Conservation (phyloP, 2,888 invertebrate species). For the Nephrotoma guestfalica region DNA sequence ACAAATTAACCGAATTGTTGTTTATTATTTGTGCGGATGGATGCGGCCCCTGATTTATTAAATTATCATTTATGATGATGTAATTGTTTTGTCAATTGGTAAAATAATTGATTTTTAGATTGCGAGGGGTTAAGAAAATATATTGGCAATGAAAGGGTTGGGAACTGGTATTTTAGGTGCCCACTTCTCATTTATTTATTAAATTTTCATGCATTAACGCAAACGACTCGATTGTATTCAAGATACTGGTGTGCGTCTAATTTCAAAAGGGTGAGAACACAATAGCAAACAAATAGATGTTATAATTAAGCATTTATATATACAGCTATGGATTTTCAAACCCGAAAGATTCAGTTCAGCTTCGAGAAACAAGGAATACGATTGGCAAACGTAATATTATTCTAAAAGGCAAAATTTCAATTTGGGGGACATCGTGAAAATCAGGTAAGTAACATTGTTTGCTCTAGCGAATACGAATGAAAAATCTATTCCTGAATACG, state of each 20-base stretch:
- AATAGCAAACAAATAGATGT: too few relatives aligned
- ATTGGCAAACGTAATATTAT: too few relatives aligned
- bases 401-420: too few relatives aligned
- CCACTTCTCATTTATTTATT: neutral
- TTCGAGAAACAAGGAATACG: too few relatives aligned
- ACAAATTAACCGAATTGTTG: neutral
- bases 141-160: neutral
- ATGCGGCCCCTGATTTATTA: neutral
- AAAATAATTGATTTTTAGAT: neutral
- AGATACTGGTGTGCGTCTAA: neutral
- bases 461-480: too few relatives aligned
- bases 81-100: neutral
- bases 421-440: too few relatives aligned
- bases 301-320: too few relatives aligned
- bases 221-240: neutral
- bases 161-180: neutral
- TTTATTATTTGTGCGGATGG: neutral
- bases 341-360: too few relatives aligned
- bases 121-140: neutral
- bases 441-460: too few relatives aligned
- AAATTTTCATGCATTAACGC: neutral
- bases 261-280: neutral
- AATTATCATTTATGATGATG: neutral
- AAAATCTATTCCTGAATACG: too few relatives aligned
- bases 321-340: too few relatives aligned